phyloP scores from a whole-genome alignment of 2,797 vertebrate species.

The Tapirus indicus region DNA sequence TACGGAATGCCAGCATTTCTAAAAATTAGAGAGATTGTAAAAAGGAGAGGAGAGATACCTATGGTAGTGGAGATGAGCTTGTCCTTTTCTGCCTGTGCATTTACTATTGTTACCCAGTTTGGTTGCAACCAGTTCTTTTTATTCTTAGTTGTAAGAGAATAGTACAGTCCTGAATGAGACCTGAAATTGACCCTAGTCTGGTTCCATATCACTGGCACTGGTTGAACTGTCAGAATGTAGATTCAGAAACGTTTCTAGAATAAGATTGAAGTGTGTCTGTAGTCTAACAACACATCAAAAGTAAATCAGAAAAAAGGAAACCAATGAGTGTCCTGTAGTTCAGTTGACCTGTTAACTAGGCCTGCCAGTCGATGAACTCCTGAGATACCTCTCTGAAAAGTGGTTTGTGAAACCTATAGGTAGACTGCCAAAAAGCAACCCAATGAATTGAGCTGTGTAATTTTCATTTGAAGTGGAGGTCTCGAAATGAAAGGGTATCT shows the following conservation, averaged over 20 bases:
- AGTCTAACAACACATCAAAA: background rate
- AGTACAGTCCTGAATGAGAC: background rate
- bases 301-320: slow-evolving; percentile 58
- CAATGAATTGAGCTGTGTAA: slow-evolving; percentile 73
- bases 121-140: background rate
- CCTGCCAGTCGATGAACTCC: slow-evolving; percentile 81
- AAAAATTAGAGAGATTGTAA: slow-evolving; percentile 19
- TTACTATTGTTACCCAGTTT: background rate
- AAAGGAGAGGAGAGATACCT: background rate
- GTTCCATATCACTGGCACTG: background rate
- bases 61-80: background rate
- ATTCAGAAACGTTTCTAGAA: slow-evolving; percentile 17
- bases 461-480: slow-evolving; percentile 78
- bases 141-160: slow-evolving; percentile 35
- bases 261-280: slow-evolving; percentile 28
- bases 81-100: background rate
- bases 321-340: slow-evolving; percentile 21
- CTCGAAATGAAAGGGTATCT: slow-evolving; percentile 74
- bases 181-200: slow-evolving; percentile 1
- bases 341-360: slow-evolving; percentile 65
- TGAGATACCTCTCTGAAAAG: slow-evolving; percentile 65
- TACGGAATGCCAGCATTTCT: background rate
- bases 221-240: slow-evolving; percentile 24
- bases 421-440: slow-evolving; percentile 76
- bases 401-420: slow-evolving; percentile 80